Percentiles rank a stretch among this genome's conserved stretches.
phyloP scores from a whole-genome alignment of 2,113 vertebrate genomes.

The Pluvialis apricaria region DNA sequence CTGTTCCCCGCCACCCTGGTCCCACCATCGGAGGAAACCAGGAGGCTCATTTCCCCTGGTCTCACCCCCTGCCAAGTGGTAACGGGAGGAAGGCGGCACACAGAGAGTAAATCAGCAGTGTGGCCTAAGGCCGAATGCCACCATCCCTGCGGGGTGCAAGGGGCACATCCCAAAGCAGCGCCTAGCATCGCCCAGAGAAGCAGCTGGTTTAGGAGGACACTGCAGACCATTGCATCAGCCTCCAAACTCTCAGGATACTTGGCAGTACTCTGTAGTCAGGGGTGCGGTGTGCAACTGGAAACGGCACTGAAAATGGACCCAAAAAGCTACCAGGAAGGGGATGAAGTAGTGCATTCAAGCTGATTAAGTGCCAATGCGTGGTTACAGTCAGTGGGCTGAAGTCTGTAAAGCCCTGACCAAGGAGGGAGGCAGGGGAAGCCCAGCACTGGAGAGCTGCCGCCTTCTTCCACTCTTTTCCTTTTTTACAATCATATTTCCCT shows the following conservation, averaged over 20 bases:
- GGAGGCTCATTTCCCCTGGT: not conserved
- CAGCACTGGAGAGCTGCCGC: not conserved
- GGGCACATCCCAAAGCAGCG: not conserved
- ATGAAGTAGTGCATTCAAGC: not conserved
- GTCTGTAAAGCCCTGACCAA: not conserved
- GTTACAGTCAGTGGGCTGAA: not conserved
- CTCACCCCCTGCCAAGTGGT: not conserved
- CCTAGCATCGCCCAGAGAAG: not conserved
- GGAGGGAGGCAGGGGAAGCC: not conserved
- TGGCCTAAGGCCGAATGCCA: not conserved
- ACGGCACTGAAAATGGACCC: not conserved
- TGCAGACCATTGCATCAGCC: not conserved
- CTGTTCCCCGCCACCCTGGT: too few relatives aligned
- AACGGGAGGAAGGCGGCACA: not conserved
- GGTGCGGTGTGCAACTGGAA: not conserved
- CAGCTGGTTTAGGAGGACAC: not conserved
- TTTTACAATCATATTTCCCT: not conserved
- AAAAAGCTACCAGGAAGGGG: not conserved
- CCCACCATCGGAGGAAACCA: not conserved
- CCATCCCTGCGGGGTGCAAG: not conserved
- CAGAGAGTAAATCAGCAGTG: not conserved
- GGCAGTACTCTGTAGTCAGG: not conserved
- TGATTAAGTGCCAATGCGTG: not conserved
- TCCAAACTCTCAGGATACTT: not conserved
- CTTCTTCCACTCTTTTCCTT: not conserved